phyloP scores from a whole-genome alignment of 2,113 vertebrate species.

The Taurulus bubalis region DNA sequence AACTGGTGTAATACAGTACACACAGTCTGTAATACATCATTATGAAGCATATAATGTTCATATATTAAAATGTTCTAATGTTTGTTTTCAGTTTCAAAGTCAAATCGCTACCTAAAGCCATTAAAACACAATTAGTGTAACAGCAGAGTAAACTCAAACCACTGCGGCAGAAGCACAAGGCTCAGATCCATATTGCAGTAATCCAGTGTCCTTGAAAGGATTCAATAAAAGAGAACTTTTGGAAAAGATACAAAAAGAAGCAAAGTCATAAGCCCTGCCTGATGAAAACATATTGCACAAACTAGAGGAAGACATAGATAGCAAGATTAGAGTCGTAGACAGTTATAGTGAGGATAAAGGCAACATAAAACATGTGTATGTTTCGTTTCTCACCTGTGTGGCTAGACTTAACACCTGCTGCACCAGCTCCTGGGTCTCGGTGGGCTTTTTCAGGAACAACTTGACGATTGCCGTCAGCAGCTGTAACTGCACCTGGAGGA shows the following conservation, averaged over 20 bases:
- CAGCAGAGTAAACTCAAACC: not conserved
- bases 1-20: not conserved
- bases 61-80: not conserved
- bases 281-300: not conserved
- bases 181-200: not conserved
- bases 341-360: not conserved
- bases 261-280: not conserved
- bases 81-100: not conserved
- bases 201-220: not conserved
- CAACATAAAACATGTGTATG: not conserved
- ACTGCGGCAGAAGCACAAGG: not conserved
- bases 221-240: not conserved
- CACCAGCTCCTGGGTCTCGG: slow-evolving; percentile 96
- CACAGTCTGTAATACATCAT: not conserved
- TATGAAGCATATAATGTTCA: not conserved
- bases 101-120: not conserved
- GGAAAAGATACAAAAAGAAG: not conserved
- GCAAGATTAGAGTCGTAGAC: not conserved
- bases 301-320: not conserved
- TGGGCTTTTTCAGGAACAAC: slow-evolving; percentile 98
- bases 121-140: slow-evolving; percentile 11
- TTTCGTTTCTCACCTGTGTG: slow-evolving; percentile 89
- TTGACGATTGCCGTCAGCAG: slow-evolving; percentile 96
- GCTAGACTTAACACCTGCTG: slow-evolving; percentile 98
- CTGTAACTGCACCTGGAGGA: slow-evolving; percentile 93